A percentile compares a stretch with the other conserved stretches of the same genome.
Evolutionary conservation across 37 sponge, comb jelly and placozoan species (phyloP).

Genomic region (Eunapius fragilis): DNA sequence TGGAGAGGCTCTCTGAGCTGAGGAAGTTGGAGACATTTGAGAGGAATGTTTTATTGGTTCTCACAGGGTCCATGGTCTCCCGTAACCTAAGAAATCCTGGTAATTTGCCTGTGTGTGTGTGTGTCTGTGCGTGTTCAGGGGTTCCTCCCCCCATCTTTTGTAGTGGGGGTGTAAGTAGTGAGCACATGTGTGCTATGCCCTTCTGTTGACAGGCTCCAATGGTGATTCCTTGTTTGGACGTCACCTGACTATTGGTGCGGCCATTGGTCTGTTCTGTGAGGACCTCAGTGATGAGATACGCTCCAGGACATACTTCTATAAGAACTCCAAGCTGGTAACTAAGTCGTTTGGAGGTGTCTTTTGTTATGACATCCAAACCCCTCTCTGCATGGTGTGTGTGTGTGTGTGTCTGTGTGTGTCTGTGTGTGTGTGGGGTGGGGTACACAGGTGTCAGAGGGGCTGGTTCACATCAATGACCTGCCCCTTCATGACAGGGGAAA

Average conservation of each 20-base stretch:
- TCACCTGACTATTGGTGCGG: slow-evolving; percentile 50
- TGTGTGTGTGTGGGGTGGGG: not conserved
- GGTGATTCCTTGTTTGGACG: slow-evolving; percentile 31
- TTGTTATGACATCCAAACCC: too few relatives aligned
- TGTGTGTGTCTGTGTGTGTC: not conserved
- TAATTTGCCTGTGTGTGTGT: slow-evolving; percentile 1
- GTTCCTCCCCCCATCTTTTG: too few relatives aligned
- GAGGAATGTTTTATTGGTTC: slow-evolving; percentile 62
- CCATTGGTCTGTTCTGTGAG: slow-evolving; percentile 68
- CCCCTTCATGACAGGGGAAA: slow-evolving; percentile 61
- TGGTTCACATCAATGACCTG: slow-evolving; percentile 49
- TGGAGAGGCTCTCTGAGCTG: slow-evolving; percentile 63
- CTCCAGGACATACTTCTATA: slow-evolving; percentile 67
- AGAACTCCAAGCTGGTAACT: slow-evolving; percentile 71
- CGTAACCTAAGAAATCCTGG: slow-evolving; percentile 59
- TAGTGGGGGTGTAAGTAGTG: too few relatives aligned
- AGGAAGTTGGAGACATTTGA: slow-evolving; percentile 64
- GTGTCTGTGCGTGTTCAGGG: too few relatives aligned
- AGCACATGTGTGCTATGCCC: not conserved
- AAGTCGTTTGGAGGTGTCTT: too few relatives aligned
- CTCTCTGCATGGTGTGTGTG: too few relatives aligned
- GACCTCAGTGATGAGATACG: slow-evolving; percentile 66
- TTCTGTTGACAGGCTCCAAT: slow-evolving; percentile 1
- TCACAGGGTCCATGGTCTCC: slow-evolving; percentile 74
- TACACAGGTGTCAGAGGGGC: slow-evolving; percentile 47